Evolutionary conservation across 23 tunicate genomes (phyloP), one percentile per base, ranked within the genome.

Genomic region (Corella eumyota): DNA sequence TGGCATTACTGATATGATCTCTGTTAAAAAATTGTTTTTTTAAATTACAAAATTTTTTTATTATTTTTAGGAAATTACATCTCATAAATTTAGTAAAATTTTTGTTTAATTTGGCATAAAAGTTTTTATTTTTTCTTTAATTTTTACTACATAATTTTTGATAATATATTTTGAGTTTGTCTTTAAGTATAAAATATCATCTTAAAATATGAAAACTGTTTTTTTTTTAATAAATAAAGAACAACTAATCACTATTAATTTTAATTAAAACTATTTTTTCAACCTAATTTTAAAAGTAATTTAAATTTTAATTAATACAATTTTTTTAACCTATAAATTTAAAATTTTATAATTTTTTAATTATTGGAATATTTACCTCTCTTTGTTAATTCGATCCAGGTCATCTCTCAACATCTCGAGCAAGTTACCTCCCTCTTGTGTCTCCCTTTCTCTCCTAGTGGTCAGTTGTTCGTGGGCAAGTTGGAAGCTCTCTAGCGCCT

Each of bases 371-470:
- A 30, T 65, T 4, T 48, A 85, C 95, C 85, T 85, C 28, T 85
- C 95, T 21, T 66, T 74, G 36, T 76, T 85, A 3, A 85, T 44
- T 28, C 85, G 33, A 19, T 85, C 85, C 58, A 85, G 70, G 57
- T 85, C 95, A 51, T 85, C 95, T 24, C 85, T 40, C 0, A 85
- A 71, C 74, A 85, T 77, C 28, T 72, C 66, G 25, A 85, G 69
- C 17, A 85, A 69, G 36, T 77, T 85, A 34, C 71, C 85, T 6
- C 76, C 95, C 62, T 85, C 95, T 54, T 44, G 68, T 31, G 76
- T 59, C 56, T 85, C 95, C 25, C 95, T 62, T 28, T 85, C 85
- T 6, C 72, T 50, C 45, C 95, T 57, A 32, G 60, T 57, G 0
- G 60, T 57, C 32, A 85, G 69, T 50, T 60, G 66, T 25, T 85